Conservation (phyloP, 2,888 invertebrate species). For the Alsophila aescularia region DNA sequence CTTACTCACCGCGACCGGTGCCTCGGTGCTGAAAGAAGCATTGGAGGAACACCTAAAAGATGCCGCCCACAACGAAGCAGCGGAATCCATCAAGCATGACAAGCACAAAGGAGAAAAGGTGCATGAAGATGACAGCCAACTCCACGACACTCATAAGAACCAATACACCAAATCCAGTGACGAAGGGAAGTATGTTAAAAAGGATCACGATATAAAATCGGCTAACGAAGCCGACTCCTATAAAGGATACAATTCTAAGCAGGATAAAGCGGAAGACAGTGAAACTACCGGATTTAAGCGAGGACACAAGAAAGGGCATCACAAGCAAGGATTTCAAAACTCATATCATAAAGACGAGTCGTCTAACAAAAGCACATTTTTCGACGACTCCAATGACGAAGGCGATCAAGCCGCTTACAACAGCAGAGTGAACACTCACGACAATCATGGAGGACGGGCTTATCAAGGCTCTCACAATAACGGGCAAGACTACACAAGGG, state of each 20-base stretch:
- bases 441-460: conserved; percentile 70
- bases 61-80: conserved; percentile 69
- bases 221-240: conserved; percentile 74
- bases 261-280: conserved; percentile 76
- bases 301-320: conserved; percentile 87
- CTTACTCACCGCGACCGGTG: conserved; percentile 56
- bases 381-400: conserved; percentile 85
- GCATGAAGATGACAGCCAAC: conserved; percentile 70
- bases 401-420: conserved; percentile 76
- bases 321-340: conserved; percentile 88
- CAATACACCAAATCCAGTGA: conserved; percentile 76
- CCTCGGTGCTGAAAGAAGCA: conserved; percentile 73
- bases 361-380: conserved; percentile 88
- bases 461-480: conserved; percentile 76
- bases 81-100: conserved; percentile 71
- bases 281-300: conserved; percentile 71
- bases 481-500: conserved; percentile 67
- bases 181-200: conserved; percentile 75
- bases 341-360: conserved; percentile 89
- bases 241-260: conserved; percentile 70
- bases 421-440: conserved; percentile 67
- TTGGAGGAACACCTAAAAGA: conserved; percentile 79
- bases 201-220: conserved; percentile 75
- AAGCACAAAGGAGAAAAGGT: conserved; percentile 77
- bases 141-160: conserved; percentile 73